Conservation (phyloP, 2,888 invertebrate species). For the Phaedon cochleariae region DNA sequence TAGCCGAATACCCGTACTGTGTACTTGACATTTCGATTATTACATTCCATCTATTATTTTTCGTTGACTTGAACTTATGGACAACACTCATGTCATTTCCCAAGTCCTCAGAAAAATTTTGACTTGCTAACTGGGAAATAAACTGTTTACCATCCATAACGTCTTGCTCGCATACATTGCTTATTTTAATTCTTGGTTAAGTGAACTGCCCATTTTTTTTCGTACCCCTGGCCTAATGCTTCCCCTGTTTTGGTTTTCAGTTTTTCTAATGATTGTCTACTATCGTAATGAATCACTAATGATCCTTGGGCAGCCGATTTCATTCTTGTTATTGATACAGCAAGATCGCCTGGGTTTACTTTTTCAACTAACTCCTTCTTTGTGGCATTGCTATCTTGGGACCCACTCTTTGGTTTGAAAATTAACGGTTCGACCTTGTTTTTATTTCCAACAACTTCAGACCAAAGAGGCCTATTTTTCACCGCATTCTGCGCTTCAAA, state of each 20-base stretch:
- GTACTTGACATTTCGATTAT: background rate
- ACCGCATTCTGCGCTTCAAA: background rate
- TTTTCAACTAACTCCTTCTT: slow-evolving; percentile 2
- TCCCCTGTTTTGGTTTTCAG: slow-evolving; percentile 1
- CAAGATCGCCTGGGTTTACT: slow-evolving; percentile 4
- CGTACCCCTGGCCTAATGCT: slow-evolving; percentile 1
- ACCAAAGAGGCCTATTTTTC: background rate
- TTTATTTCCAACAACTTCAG: background rate
- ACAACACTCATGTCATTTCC: background rate
- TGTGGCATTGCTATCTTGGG: slow-evolving; percentile 5
- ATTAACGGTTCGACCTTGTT: background rate
- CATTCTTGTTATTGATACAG: background rate
- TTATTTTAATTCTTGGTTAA: background rate
- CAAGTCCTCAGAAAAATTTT: background rate
- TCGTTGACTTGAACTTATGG: background rate
- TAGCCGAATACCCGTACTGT: background rate
- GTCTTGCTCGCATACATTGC: background rate
- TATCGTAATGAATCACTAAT: slow-evolving; percentile 4
- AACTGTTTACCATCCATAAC: background rate
- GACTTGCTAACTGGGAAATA: background rate
- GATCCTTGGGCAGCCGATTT: background rate
- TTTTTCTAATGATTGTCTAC: background rate
- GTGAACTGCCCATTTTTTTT: background rate
- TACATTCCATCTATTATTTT: background rate
- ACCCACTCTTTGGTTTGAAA: background rate